Evolutionary conservation across 1,140 invertebrate species (phyloP).

Genomic region (Drosophila sproati): DNA sequence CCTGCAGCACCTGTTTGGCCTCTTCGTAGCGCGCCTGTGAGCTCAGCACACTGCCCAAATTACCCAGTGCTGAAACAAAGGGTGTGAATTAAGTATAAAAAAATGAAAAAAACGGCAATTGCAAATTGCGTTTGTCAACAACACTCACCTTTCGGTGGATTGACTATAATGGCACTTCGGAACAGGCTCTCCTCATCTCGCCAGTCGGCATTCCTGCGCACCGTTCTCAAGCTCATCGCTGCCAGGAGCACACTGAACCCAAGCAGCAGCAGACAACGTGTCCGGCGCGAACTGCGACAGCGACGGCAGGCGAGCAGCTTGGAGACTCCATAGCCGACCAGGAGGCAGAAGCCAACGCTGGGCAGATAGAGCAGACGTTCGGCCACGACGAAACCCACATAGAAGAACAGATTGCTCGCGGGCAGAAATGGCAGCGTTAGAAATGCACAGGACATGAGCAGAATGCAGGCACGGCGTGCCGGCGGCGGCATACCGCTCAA

Average conservation of each 20-base stretch:
- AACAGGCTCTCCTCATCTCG: conserved; percentile 96
- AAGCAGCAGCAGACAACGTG: conserved; percentile 85
- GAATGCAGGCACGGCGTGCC: conserved; percentile 63
- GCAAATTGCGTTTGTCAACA: not conserved
- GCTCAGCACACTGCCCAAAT: conserved; percentile 96
- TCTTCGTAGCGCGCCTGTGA: conserved; percentile 92
- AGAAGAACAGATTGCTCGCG: conserved; percentile 96
- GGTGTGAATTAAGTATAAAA: not conserved
- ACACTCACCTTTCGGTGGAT: conserved; percentile 97
- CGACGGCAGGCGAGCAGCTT: conserved; percentile 83
- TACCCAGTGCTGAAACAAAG: conserved; percentile 91
- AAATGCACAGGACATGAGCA: conserved; percentile 89
- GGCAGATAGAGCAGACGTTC: conserved; percentile 98
- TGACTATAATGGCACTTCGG: conserved; percentile 94
- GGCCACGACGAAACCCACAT: conserved; percentile 98
- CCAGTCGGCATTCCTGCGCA: conserved; percentile 95
- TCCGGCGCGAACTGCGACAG: conserved; percentile 68
- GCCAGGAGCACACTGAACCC: conserved; percentile 87
- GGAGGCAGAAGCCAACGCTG: conserved; percentile 96
- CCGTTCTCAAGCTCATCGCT: conserved; percentile 90
- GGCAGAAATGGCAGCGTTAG: conserved; percentile 96
- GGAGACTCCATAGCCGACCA: conserved; percentile 91
- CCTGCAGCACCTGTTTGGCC: conserved; percentile 94
- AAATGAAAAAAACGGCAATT: not conserved
- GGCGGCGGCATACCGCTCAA: conserved; percentile 45